Conservation (phyloP, 1,140 invertebrate genomes). For the Drosophila leontia region DNA sequence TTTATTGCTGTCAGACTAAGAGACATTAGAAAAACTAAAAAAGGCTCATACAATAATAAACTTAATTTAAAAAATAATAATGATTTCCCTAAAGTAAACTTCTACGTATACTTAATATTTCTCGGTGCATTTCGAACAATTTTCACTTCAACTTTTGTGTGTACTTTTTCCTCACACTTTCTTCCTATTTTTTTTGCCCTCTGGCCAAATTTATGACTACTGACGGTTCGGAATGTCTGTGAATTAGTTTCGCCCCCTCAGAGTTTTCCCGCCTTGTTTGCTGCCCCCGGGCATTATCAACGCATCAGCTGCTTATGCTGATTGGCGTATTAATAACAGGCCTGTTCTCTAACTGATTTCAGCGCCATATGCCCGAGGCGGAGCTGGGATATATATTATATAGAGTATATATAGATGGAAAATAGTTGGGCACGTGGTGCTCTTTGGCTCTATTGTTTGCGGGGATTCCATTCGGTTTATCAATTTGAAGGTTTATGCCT, state of each 20-base stretch:
- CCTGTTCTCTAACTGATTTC: conserved; percentile 59
- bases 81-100: neutral
- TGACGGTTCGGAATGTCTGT: conserved; percentile 48
- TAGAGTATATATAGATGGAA: neutral
- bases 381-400: neutral
- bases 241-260: conserved; percentile 48
- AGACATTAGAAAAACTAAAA: too few relatives aligned
- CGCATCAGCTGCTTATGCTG: conserved; percentile 75
- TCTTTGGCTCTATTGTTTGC: conserved; percentile 24
- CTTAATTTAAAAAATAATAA: neutral
- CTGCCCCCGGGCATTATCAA: conserved; percentile 44
- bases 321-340: conserved; percentile 72
- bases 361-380: conserved; percentile 39
- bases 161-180: conserved; percentile 4
- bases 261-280: conserved; percentile 32
- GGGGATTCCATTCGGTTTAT: conserved; percentile 28
- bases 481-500: conserved; percentile 39
- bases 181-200: conserved; percentile 27
- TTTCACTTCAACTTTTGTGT: conserved; percentile 29
- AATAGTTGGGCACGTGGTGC: conserved; percentile 46
- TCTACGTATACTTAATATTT: conserved; percentile 17
- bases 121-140: conserved; percentile 15
- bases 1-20: neutral
- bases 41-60: too few relatives aligned
- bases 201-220: conserved; percentile 71